These are phyloP conservation scores for Cephalopterus ornatus DNA, from an alignment of 2,113 vertebrate species.

Conservation along the genomic window DNA sequence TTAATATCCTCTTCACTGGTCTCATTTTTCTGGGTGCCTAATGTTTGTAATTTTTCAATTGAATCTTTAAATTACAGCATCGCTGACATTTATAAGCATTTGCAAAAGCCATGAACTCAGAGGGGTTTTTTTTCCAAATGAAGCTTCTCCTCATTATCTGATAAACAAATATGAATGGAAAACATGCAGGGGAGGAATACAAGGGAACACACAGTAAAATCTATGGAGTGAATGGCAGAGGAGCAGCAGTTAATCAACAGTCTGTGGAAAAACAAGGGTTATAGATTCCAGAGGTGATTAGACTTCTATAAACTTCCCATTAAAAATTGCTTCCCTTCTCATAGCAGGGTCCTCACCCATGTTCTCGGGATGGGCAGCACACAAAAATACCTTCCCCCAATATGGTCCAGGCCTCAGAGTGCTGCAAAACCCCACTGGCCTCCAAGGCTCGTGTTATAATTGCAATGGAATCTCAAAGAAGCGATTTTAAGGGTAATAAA, in stretches of 20 bases:
- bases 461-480: constrained; percentile 76
- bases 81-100: not conserved
- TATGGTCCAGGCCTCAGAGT: constrained; percentile 51
- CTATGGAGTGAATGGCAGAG: not conserved
- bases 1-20: not conserved
- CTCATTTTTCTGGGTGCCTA: not conserved
- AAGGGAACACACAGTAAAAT: not conserved
- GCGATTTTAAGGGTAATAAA: constrained; percentile 74
- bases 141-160: not conserved
- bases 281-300: constrained; percentile 42
- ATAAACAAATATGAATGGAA: constrained; percentile 41
- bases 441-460: constrained; percentile 70
- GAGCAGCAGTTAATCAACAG: constrained; percentile 20
- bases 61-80: not conserved
- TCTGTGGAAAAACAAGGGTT: not conserved
- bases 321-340: constrained; percentile 44
- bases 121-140: not conserved
- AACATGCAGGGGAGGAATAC: not conserved
- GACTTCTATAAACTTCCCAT: constrained; percentile 28
- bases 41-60: not conserved
- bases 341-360: constrained; percentile 30
- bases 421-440: constrained; percentile 59
- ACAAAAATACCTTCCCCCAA: constrained; percentile 61
- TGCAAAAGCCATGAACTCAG: not conserved
- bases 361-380: constrained; percentile 24